Evolutionary conservation across 2,113 vertebrate species (phyloP).

Genomic region (Mesoclemmys tuberculata): DNA sequence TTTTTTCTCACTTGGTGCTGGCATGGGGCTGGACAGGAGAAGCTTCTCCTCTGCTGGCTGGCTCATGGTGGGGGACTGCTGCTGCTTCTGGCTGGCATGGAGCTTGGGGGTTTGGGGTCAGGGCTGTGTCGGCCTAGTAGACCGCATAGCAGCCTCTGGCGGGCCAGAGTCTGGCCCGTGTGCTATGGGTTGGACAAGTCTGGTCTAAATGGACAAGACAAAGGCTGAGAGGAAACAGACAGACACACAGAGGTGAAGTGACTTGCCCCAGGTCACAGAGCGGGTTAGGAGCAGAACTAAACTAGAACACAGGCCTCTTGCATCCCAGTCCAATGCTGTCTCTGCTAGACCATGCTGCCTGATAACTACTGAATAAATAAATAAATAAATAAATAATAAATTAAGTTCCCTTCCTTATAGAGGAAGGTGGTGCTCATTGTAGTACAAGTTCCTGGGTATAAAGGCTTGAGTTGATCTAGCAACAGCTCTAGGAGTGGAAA

Average conservation of each 20-base stretch:
- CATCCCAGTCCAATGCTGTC: not conserved
- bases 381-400: not conserved
- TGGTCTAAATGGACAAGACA: not conserved
- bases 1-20: too few species aligned
- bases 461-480: not conserved
- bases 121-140: too few species aligned
- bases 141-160: too few species aligned
- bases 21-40: conserved; percentile 36
- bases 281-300: not conserved
- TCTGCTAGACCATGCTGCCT: not conserved
- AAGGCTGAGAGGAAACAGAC: not conserved
- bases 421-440: not conserved
- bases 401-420: not conserved
- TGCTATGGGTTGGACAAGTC: too few species aligned
- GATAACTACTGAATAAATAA: not conserved
- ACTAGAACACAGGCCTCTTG: not conserved
- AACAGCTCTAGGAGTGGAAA: not conserved
- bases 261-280: not conserved
- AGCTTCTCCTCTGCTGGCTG: not conserved
- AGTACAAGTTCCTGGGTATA: not conserved
- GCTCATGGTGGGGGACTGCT: conserved; percentile 37
- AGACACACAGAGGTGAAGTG: too few species aligned
- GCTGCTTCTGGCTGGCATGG: not conserved
- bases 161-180: too few species aligned
- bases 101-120: too few species aligned